Evolutionary conservation across 2,888 invertebrate species (phyloP), one percentile per base, ranked within the genome.

Genomic region (Tenthredo notha): DNA sequence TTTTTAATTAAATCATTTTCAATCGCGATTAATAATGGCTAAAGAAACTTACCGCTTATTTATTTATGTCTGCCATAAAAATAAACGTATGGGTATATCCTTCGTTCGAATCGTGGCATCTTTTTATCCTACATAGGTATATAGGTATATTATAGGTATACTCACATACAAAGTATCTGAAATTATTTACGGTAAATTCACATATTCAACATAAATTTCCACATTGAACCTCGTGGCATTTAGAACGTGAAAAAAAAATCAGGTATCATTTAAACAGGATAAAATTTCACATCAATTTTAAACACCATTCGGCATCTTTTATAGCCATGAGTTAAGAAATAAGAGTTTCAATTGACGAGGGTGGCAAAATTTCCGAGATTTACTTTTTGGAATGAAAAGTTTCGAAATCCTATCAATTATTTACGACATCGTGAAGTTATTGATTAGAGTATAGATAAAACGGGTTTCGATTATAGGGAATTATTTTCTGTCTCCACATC

Each of bases 141-240:
- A n/a, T n/a, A n/a, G n/a, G n/a, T n/a, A n/a, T n/a, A n/a, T n/a
- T n/a, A 6, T 25, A 9, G 21, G 74, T 47, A 47, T 47, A 37
- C n/a, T 3, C 18, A 43, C 18, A 25, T 5, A 43, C 10, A 25
- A 40, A 75, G 47, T 75, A n/a, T 47, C 33, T 4, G 1, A 15
- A 1, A 75, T 75, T 75, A 40, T 47, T 75, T 75, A 47, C 75
- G 75, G 75, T 75, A 75, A 75, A 75, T 75, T 75, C n/a, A 12
- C n/a, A 21, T 33, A 67, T 43, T 7, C 33, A 37, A n/a, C 21
- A 70, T 37, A n/a, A 75, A 75, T 47, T 75, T 75, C n/a, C 47
- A 75, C 21, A 47, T 21, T 47, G 7, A 75, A 7, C 75, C 25
- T 47, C 25, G 37, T 47, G 47, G n/a, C 15, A 25, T 40, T 43